These are phyloP conservation scores for Hycleus phaleratus DNA, from an alignment of 1,140 invertebrate genomes.

Conservation along the genomic window DNA sequence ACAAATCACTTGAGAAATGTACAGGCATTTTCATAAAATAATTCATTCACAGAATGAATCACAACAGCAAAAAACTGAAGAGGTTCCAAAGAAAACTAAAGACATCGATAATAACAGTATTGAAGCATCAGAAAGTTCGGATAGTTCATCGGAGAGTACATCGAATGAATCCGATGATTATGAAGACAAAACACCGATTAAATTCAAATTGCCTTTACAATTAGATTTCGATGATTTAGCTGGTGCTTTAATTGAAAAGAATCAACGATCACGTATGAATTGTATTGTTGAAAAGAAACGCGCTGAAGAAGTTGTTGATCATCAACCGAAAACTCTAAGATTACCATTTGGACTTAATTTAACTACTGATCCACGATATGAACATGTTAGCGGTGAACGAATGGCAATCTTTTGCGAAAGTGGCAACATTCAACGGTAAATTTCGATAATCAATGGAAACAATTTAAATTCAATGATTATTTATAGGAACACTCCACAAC, in stretches of 20 bases:
- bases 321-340: slow-evolving; percentile 57
- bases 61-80: slow-evolving; percentile 38
- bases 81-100: slow-evolving; percentile 38
- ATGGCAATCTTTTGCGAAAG: slow-evolving; percentile 82
- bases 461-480: background rate
- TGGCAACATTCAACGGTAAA: slow-evolving; percentile 56
- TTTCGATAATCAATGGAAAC: background rate
- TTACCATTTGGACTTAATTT: slow-evolving; percentile 62
- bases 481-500: slow-evolving; percentile 3
- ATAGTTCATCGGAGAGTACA: slow-evolving; percentile 3
- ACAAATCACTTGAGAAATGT: background rate
- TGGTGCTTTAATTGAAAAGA: slow-evolving; percentile 65
- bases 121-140: slow-evolving; percentile 22
- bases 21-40: background rate
- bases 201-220: slow-evolving; percentile 68
- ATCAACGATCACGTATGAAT: slow-evolving; percentile 71
- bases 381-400: slow-evolving; percentile 70
- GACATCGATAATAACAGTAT: slow-evolving; percentile 40
- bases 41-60: slow-evolving; percentile 14
- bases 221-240: slow-evolving; percentile 73
- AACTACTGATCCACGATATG: slow-evolving; percentile 61
- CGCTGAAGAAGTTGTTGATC: slow-evolving; percentile 71
- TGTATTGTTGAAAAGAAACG: slow-evolving; percentile 78
- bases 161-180: slow-evolving; percentile 39
- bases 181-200: slow-evolving; percentile 52